Conservation (phyloP, 2,797 vertebrate species). For the Pantherophis alleghaniensis region DNA sequence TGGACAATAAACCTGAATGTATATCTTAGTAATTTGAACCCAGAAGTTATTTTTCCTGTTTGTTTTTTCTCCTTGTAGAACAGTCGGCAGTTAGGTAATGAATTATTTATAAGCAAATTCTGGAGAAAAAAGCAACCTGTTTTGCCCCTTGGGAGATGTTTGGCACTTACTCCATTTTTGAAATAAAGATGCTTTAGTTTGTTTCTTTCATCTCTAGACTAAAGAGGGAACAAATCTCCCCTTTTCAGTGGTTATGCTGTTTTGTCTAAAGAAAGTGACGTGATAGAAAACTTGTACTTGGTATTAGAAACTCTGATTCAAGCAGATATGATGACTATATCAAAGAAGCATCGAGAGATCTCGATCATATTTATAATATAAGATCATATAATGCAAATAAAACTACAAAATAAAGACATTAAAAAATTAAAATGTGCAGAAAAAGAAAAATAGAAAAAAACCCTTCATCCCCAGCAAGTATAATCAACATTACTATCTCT, state of each 20-base stretch:
- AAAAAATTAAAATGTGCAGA: not conserved
- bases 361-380: not conserved
- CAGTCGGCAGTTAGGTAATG: not conserved
- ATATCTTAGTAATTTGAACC: not conserved
- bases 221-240: not conserved
- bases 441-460: not conserved
- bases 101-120: not conserved
- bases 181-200: conserved; percentile 8
- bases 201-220: not conserved
- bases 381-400: not conserved
- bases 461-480: not conserved
- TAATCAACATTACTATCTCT: not conserved
- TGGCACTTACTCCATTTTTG: conserved; percentile 31
- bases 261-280: not conserved
- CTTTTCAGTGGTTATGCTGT: not conserved
- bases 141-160: conserved; percentile 43
- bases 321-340: not conserved
- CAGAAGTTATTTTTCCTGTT: not conserved
- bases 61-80: rapidly evolving
- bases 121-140: conserved; percentile 30
- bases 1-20: not conserved
- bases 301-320: not conserved
- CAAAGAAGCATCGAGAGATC: not conserved
- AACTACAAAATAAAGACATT: not conserved
- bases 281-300: not conserved